A percentile compares a stretch with the other conserved stretches of the same genome.
These are phyloP conservation scores for Papilio protenor DNA, from an alignment of 2,888 invertebrate species.

Conservation along the genomic window DNA sequence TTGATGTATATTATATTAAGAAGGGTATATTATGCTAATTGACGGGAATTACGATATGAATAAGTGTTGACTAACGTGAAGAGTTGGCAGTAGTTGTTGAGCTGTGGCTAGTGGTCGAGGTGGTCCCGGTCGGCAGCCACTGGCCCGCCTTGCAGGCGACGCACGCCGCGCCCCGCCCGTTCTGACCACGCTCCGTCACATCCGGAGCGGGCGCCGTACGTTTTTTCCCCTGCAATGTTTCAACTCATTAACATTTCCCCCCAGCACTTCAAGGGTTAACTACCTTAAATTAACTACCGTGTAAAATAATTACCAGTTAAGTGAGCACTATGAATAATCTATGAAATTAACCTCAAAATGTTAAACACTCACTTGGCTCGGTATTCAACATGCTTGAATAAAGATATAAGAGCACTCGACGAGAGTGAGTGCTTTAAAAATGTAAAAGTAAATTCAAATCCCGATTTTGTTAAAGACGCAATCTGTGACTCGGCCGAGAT, in stretches of 20 bases:
- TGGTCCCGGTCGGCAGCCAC: slow-evolving; percentile 79
- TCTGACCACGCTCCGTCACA: slow-evolving; percentile 79
- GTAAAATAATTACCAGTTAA: slow-evolving; percentile 20
- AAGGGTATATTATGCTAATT: not conserved
- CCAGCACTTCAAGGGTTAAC: not conserved
- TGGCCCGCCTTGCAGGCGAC: slow-evolving; percentile 72
- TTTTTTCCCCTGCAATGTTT: slow-evolving; percentile 38
- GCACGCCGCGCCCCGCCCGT: slow-evolving; percentile 59
- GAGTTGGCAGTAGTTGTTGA: slow-evolving; percentile 86
- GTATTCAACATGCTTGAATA: slow-evolving; percentile 30
- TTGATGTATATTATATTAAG: not conserved
- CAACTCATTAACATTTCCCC: slow-evolving; percentile 5
- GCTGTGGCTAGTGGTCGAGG: slow-evolving; percentile 83
- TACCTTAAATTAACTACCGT: slow-evolving; percentile 18
- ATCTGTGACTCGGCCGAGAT: slow-evolving; percentile 32
- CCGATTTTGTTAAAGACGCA: slow-evolving; percentile 27
- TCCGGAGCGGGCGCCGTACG: slow-evolving; percentile 76
- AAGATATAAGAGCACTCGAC: slow-evolving; percentile 13
- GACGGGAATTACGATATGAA: not conserved
- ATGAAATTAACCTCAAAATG: slow-evolving; percentile 18
- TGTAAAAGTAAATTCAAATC: slow-evolving; percentile 24
- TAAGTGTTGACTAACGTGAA: slow-evolving; percentile 76
- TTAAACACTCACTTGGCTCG: slow-evolving; percentile 18
- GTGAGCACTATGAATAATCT: slow-evolving; percentile 21
- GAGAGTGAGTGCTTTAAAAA: slow-evolving; percentile 18